Percentiles rank a stretch among this genome's conserved stretches.
Conservation (phyloP, 2,797 vertebrate species). For the Takifugu rubripes region DNA sequence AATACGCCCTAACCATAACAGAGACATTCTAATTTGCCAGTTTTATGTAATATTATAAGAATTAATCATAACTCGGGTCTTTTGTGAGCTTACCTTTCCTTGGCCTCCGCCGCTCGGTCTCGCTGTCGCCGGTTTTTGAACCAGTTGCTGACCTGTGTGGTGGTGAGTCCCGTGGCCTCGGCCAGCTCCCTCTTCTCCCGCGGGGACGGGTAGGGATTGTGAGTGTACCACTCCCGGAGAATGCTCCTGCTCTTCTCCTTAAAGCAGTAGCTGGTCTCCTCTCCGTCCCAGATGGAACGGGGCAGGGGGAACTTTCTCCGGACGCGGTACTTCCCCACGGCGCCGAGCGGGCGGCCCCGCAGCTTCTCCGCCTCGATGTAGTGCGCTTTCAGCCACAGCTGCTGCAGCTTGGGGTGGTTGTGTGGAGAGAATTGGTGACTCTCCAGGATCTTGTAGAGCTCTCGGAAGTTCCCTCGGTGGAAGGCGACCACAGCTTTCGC, state of each 20-base stretch:
- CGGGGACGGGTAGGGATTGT: conserved; percentile 85
- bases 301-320: conserved; percentile 92
- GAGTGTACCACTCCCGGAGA: conserved; percentile 91
- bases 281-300: conserved; percentile 93
- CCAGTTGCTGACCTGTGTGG: conserved; percentile 94
- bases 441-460: conserved; percentile 93
- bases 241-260: conserved; percentile 95
- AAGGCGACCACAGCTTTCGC: conserved; percentile 95
- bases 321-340: conserved; percentile 92
- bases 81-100: conserved; percentile 76
- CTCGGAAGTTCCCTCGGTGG: conserved; percentile 91
- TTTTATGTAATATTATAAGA: too few species aligned
- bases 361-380: conserved; percentile 94
- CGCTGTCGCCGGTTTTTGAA: conserved; percentile 92
- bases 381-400: conserved; percentile 94
- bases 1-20: not conserved
- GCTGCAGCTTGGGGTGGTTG: conserved; percentile 93
- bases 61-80: not conserved
- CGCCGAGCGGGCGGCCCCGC: conserved; percentile 88
- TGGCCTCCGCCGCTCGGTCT: conserved; percentile 89
- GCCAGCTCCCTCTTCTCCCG: conserved; percentile 87
- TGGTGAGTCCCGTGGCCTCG: conserved; percentile 82
- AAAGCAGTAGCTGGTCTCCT: conserved; percentile 97
- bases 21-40: not conserved
- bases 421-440: conserved; percentile 93